Evolutionary conservation across 2,888 invertebrate genomes (phyloP).

Genomic region (Parnassius mnemosyne): DNA sequence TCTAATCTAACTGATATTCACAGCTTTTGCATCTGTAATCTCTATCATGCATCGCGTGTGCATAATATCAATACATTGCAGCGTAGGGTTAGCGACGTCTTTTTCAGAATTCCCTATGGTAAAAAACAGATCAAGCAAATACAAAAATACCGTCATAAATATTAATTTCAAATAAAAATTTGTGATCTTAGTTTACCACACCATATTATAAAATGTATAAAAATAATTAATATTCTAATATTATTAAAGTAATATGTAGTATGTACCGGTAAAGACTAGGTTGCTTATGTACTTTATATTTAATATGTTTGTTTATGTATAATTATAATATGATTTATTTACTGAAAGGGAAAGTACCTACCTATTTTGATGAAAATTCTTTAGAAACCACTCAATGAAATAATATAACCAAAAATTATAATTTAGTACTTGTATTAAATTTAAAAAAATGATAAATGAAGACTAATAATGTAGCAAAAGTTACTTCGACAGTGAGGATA

Average conservation of each 20-base stretch:
- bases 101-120: not conserved
- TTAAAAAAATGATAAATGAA: not conserved
- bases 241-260: no score
- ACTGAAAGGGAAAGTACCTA: constrained; percentile 2
- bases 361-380: not conserved
- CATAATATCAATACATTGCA: constrained; percentile 19
- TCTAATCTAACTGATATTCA: constrained; percentile 15
- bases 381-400: not conserved
- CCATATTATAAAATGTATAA: no score
- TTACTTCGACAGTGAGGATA: not conserved
- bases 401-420: no score
- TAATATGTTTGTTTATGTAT: not conserved
- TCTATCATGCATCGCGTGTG: constrained; percentile 29
- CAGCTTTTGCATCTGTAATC: constrained; percentile 17
- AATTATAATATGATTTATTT: constrained; percentile 1
- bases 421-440: no score
- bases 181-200: no score
- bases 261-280: no score
- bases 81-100: constrained; percentile 7
- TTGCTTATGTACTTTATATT: not conserved
- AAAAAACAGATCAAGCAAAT: no score
- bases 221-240: no score
- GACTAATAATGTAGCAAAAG: constrained; percentile 7
- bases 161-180: no score
- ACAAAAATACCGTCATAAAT: no score